These are phyloP conservation scores for Oxystoma pomonae DNA, from an alignment of 2,888 invertebrate genomes.

Conservation along the genomic window DNA sequence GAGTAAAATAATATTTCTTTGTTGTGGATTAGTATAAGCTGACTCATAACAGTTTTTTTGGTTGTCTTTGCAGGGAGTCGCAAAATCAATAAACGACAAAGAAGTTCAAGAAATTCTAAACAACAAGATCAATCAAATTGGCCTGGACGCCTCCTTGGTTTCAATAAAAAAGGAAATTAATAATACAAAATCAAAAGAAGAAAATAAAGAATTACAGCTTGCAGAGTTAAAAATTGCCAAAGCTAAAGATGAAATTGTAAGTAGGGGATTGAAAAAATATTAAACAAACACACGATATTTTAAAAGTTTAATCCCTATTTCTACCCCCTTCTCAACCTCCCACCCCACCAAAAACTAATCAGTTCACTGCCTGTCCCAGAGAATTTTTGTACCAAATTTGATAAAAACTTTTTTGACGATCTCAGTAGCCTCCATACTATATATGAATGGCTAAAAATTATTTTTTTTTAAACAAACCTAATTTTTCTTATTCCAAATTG, in stretches of 20 bases:
- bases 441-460: too few relatives aligned
- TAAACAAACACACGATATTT: neutral
- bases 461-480: too few relatives aligned
- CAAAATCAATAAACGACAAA: conserved; percentile 5
- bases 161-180: conserved; percentile 28
- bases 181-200: conserved; percentile 15
- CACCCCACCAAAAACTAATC: too few relatives aligned
- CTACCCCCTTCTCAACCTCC: too few relatives aligned
- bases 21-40: neutral
- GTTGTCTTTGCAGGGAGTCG: conserved; percentile 7
- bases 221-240: conserved; percentile 17
- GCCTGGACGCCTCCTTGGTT: conserved; percentile 20
- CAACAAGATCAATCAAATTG: conserved; percentile 23
- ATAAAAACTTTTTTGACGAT: too few relatives aligned
- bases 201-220: conserved; percentile 20
- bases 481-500: too few relatives aligned
- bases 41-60: conserved; percentile 2
- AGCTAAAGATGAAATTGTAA: conserved; percentile 25
- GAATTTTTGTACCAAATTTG: too few relatives aligned
- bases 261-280: conserved; percentile 6
- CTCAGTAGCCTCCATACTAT: too few relatives aligned
- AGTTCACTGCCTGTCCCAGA: too few relatives aligned
- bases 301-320: too few relatives aligned
- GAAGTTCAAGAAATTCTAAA: conserved; percentile 19
- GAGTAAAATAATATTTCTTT: too few relatives aligned